A percentile compares a stretch with the other conserved stretches of the same genome.
These are phyloP conservation scores for Chaenocephalus aceratus DNA, from an alignment of 2,113 vertebrate species.

Conservation along the genomic window DNA sequence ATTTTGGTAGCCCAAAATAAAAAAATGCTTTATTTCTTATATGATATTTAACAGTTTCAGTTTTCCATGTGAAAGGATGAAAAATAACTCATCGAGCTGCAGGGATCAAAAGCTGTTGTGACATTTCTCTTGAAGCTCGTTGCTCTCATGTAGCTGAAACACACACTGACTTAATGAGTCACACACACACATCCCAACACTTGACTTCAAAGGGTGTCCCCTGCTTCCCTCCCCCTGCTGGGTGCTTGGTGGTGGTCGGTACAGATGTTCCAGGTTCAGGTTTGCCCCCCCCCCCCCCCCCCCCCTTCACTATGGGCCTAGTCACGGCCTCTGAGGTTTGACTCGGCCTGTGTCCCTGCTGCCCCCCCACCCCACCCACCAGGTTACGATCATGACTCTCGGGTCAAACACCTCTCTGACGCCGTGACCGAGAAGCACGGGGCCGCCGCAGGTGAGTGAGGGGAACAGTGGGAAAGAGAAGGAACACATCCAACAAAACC, in stretches of 20 bases:
- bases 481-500: conserved; percentile 2
- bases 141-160: conserved; percentile 31
- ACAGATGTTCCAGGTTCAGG: conserved; percentile 74
- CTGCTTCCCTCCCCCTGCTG: conserved; percentile 52
- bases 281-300: conserved; percentile 20
- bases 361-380: conserved; percentile 78
- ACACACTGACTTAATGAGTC: conserved; percentile 45
- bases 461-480: conserved; percentile 5
- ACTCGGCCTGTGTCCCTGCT: conserved; percentile 63
- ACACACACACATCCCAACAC: background rate
- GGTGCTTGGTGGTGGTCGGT: conserved; percentile 83
- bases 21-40: background rate
- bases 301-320: conserved; percentile 46
- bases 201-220: conserved; percentile 21
- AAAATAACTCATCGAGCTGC: background rate
- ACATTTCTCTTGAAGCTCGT: conserved; percentile 35
- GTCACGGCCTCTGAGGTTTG: conserved; percentile 77
- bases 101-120: conserved; percentile 58
- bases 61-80: background rate
- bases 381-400: conserved; percentile 95
- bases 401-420: conserved; percentile 92
- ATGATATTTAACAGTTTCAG: background rate
- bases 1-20: no score
- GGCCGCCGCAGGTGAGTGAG: conserved; percentile 89
- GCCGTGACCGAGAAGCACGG: conserved; percentile 93